These are phyloP conservation scores for Ips nitidus DNA, from an alignment of 1,140 invertebrate genomes.

Conservation along the genomic window DNA sequence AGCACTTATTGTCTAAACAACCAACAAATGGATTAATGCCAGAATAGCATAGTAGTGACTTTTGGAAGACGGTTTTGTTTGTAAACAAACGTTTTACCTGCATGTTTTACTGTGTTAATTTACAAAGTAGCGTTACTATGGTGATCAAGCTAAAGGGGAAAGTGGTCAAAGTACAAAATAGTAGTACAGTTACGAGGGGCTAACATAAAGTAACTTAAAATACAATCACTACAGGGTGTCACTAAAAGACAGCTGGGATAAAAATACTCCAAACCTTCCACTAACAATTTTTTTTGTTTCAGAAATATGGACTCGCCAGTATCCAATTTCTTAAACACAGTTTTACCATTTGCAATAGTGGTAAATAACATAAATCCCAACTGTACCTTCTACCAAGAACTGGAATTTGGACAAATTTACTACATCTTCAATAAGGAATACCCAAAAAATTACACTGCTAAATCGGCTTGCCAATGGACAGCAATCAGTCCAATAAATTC, in stretches of 20 bases:
- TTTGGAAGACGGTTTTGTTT: slow-evolving; percentile 25
- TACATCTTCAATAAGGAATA: slow-evolving; percentile 57
- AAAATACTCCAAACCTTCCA: too few relatives aligned
- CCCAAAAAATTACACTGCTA: slow-evolving; percentile 52
- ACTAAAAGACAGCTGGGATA: too few relatives aligned
- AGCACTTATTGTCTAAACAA: slow-evolving; percentile 26
- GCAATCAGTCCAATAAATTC: slow-evolving; percentile 53
- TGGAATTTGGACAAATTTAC: slow-evolving; percentile 50
- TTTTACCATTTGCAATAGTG: slow-evolving; percentile 36
- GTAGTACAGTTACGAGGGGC: too few relatives aligned
- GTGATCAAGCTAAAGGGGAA: slow-evolving; percentile 9
- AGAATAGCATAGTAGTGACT: not conserved
- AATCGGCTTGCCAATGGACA: slow-evolving; percentile 56
- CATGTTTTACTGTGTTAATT: slow-evolving; percentile 12
- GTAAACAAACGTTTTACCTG: slow-evolving; percentile 38
- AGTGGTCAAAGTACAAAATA: not conserved
- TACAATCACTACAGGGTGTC: too few relatives aligned
- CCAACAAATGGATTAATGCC: slow-evolving; percentile 15
- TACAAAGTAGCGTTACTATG: slow-evolving; percentile 24
- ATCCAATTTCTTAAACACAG: slow-evolving; percentile 30
- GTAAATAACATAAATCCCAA: slow-evolving; percentile 33
- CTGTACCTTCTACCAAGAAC: slow-evolving; percentile 43
- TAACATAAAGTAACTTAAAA: too few relatives aligned
- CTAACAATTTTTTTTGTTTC: not conserved
- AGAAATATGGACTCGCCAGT: not conserved